Base-by-base conservation (phyloP, 2,888 invertebrate genomes). In the Xylocampa areola region DNA sequence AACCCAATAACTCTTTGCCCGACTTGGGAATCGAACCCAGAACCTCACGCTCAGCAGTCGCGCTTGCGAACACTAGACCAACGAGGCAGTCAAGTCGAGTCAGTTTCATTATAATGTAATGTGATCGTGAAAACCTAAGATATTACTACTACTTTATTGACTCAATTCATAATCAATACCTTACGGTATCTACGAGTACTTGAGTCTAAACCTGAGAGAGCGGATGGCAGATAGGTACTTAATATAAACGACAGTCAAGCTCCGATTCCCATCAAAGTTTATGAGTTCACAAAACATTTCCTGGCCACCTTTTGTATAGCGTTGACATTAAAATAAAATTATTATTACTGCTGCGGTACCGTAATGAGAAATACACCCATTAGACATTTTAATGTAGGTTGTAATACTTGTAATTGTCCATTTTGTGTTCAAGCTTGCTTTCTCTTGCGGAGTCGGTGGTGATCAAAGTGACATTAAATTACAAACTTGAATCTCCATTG, bases 271-370 rank as follows among this genome's bases (percentile, higher is more conserved):
- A 41, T 35, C 23, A 39, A 30, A 32, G 16, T 39, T 48, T 66
- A 66, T 40, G 47, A 30, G 29, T 37, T 11, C 55, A 55, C 35
- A 45, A 32, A 58, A 67, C 52, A 45, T 68, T 59, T 65, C 73
- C 73, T 67, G 62, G 21, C 21, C 27, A 33, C 21, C 60, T 62
- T 67, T 73, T 73, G 67, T 70, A 65, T 61, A 49, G 43, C 10
- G 23, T 25, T n/a, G 17, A 30, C 45, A 66, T 71, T 68, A 41
- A 55, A 41, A 59, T 33, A 40, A 43, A 53, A 52, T 68, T 68
- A 61, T 65, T 55, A 41, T 43, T 41, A 36, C 33, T 7, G n/a
- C n/a, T 33, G 10, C 8, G 27, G 43, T 23, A 25, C 3, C 10
- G 14, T 35, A 62, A 68, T 60, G 14, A 19, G 4, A n/a, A 25